Percentiles rank a stretch among this genome's conserved stretches.
Conservation (phyloP, 2,113 vertebrate genomes). For the Chionodraco myersi region DNA sequence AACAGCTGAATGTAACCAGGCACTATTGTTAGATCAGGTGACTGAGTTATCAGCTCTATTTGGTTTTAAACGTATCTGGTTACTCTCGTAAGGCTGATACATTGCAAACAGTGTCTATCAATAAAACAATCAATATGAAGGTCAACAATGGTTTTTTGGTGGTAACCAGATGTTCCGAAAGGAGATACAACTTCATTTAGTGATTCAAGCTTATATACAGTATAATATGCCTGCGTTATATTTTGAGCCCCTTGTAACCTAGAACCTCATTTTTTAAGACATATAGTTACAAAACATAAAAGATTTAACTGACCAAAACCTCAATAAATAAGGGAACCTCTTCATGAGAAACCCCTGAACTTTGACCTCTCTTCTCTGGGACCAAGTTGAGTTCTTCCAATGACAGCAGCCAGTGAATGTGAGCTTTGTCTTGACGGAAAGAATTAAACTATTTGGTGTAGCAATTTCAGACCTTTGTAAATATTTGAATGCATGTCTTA, state of each 20-base stretch:
- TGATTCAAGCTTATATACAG: background rate
- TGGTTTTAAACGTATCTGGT: slow-evolving; percentile 14
- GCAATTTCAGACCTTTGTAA: background rate
- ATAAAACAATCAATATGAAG: background rate
- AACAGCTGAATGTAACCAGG: background rate
- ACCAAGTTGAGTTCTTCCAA: background rate
- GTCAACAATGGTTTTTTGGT: background rate
- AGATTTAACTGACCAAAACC: background rate
- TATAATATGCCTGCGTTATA: background rate
- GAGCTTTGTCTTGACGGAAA: background rate
- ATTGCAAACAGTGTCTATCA: background rate
- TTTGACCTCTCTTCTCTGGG: slow-evolving; percentile 42
- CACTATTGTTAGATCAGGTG: background rate
- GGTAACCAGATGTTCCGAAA: background rate
- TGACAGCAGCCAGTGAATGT: slow-evolving; percentile 22
- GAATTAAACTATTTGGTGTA: slow-evolving; percentile 4
- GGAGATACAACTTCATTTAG: too few species aligned
- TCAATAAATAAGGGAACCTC: background rate
- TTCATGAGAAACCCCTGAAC: slow-evolving; percentile 52
- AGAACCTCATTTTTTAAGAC: background rate
- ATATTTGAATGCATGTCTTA: background rate
- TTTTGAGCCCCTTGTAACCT: background rate
- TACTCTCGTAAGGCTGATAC: background rate
- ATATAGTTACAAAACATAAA: background rate
- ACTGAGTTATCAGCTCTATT: background rate